A percentile compares a stretch with the other conserved stretches of the same genome.
These are phyloP conservation scores for Brachionichthys hirsutus DNA, from an alignment of 2,113 vertebrate genomes.

Conservation along the genomic window DNA sequence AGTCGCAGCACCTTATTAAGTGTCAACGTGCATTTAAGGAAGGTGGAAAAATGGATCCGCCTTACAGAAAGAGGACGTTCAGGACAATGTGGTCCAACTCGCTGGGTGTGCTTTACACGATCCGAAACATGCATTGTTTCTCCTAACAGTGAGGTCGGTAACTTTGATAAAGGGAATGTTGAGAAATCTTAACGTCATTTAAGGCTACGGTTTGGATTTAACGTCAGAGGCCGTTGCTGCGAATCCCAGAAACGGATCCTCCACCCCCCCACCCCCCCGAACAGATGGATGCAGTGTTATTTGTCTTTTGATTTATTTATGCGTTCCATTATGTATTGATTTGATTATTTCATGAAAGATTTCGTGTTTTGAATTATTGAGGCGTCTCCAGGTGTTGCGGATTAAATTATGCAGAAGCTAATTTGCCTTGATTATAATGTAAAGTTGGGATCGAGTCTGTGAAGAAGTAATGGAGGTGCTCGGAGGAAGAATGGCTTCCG, in stretches of 20 bases:
- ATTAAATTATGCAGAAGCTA: conserved; percentile 92
- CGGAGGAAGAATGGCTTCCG: conserved; percentile 28
- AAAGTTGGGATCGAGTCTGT: conserved; percentile 73
- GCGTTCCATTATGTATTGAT: conserved; percentile 97
- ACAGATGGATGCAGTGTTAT: conserved; percentile 74
- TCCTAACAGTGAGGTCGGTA: background rate
- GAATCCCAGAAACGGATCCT: conserved; percentile 40
- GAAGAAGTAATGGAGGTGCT: conserved; percentile 33
- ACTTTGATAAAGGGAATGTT: conserved; percentile 2
- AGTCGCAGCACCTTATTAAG: too few species aligned
- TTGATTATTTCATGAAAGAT: conserved; percentile 97
- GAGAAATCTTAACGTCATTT: background rate
- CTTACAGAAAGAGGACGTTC: background rate
- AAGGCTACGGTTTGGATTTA: conserved; percentile 9
- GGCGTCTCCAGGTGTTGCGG: conserved; percentile 75
- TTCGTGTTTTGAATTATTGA: conserved; percentile 95
- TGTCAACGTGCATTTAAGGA: too few species aligned
- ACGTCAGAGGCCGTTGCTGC: background rate
- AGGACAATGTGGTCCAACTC: background rate
- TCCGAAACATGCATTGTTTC: background rate
- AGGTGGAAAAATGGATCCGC: background rate
- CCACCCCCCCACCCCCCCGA: conserved; percentile 37
- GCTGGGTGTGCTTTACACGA: background rate
- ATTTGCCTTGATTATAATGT: conserved; percentile 91
- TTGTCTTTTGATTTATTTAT: conserved; percentile 96